Evolutionary conservation across 2,888 invertebrate species (phyloP), one percentile per base, ranked within the genome.

Genomic region (Dryococelus australis): DNA sequence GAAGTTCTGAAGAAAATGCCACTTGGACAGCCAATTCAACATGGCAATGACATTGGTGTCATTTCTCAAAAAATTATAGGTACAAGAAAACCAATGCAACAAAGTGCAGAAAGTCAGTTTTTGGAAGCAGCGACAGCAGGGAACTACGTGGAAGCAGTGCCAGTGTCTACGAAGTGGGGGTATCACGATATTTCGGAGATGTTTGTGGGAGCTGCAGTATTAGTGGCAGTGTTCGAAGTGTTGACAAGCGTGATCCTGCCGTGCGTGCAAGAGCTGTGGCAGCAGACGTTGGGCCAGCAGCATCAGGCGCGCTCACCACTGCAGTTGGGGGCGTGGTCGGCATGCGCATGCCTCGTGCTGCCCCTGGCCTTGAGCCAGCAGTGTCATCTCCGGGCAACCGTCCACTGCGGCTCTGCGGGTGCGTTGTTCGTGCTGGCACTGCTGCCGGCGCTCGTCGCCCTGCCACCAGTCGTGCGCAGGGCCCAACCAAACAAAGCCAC

Each of bases 261-360:
- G 16, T 8, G 24, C 8, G 24, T n/a, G n/a, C 65, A 6, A 24
- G 65, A 65, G 65, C 65, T 65, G 65, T 65, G 65, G 6, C 24
- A 24, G n/a, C 65, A 65, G 65, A 20, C 16, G 65, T n/a, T 8
- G 24, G 65, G 65, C 65, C 8, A 8, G 65, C 20, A 8, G 65
- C 20, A 8, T 8, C 65, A 10, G 8, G 20, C 65, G 24, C 65
- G 65, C 65, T 65, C n/a, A 20, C 65, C 65, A n/a, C 65, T 65
- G 65, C 65, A 65, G 65, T 24, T 65, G 65, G 65, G 65, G n/a
- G 65, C 65, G 65, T 65, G 65, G 65, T 65, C 65, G 65, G 65
- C n/a, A 24, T 20, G 65, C 24, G 65, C n/a, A 24, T 65, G 65
- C 65, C 65, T 65, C 20, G 20, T 65, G 65, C 65, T 65, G 24